Evolutionary conservation across 1,140 invertebrate species (phyloP).

Genomic region (Proctacanthus coquilletti): DNA sequence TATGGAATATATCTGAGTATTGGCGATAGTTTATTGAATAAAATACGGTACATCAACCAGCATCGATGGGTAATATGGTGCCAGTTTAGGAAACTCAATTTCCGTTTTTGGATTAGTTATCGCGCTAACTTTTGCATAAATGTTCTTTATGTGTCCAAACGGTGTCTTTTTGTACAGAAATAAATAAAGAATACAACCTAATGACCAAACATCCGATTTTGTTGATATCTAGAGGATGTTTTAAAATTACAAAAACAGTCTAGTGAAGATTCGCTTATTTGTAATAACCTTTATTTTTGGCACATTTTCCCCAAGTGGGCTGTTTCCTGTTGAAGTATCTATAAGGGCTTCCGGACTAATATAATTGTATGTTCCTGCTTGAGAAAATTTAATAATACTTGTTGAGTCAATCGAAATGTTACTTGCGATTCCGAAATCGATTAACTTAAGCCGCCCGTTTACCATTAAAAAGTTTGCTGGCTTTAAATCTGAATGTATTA

Average conservation of each 20-base stretch:
- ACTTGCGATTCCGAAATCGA: constrained; percentile 97
- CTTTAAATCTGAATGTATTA: constrained; percentile 93
- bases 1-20: not conserved
- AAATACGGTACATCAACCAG: constrained; percentile 25
- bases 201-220: constrained; percentile 93
- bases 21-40: not conserved
- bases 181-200: constrained; percentile 92
- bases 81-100: constrained; percentile 53
- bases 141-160: constrained; percentile 68
- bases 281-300: constrained; percentile 22
- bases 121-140: constrained; percentile 61
- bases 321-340: constrained; percentile 33
- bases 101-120: constrained; percentile 60
- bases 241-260: constrained; percentile 1
- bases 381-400: constrained; percentile 67
- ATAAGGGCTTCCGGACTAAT: constrained; percentile 89
- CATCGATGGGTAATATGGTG: constrained; percentile 21
- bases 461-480: constrained; percentile 93
- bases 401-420: constrained; percentile 78
- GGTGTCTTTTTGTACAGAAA: constrained; percentile 83
- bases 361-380: constrained; percentile 84
- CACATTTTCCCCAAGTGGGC: constrained; percentile 23
- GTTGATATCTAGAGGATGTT: constrained; percentile 54
- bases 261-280: not conserved
- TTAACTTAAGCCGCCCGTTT: constrained; percentile 75